Evolutionary conservation across 2,888 invertebrate genomes (phyloP), one percentile per base, ranked within the genome.

Genomic region (Ectemnius continuus): DNA sequence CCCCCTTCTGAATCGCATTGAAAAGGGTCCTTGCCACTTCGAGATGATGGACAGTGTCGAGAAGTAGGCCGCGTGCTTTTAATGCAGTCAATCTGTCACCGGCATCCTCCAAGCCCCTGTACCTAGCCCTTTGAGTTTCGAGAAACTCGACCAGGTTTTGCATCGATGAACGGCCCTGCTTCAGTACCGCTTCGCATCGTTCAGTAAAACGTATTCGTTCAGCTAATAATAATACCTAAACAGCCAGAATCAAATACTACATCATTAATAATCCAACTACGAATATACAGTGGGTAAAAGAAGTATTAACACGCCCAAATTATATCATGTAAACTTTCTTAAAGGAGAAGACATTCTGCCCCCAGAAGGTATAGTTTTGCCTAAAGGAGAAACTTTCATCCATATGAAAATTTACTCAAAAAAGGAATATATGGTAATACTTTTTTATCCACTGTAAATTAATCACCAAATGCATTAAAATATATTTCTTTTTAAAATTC

Each of bases 11-110:
- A 0, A 85, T 58, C 0, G 82, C 84, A 61, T 93, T 93, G 73
- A 97, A 93, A 66, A 99, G 92, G 82, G 94, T 93, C 86, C 96
- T 95, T 52, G 98, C 94, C 26, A 99, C 94, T 70, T 94, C 93
- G 75, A 97, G 94, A 90, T 97, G 96, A 92, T 99, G 97, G 78
- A 99, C 97, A 18, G 97, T 95, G 88, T 99, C 99, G 85, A 99
- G 92, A 84, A 99, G 94, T 65, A 99, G 92, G 11, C 97, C 95
- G 89, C 99, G 97, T 78, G 98, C 93, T 92, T 99, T 99, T 66
- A 97, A 92, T 87, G 96, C 94, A 66, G 96, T 92, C 76, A 96
- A 93, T 78, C 92, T 92, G 79, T 93, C 91, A 0, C 87, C 88
- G 61, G 88, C 90, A 67, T 89, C 91, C 81, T 93, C 93, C 13